Evolutionary conservation across 1,140 invertebrate species (phyloP), one percentile per base, ranked within the genome.

Genomic region (Lethrus apterus): DNA sequence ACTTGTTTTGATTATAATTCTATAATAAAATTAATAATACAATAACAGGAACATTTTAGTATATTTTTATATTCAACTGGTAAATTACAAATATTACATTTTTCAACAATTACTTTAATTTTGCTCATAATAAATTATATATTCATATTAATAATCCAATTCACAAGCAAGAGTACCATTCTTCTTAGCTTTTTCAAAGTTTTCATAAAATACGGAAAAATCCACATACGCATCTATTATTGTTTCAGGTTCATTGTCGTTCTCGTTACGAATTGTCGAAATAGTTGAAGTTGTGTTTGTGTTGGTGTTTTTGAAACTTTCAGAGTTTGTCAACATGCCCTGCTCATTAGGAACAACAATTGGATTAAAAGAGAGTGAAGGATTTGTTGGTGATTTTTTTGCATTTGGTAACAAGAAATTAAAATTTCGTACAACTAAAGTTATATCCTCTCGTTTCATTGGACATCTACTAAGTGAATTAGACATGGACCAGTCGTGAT

Each of bases 401-500:
- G 78, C 77, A 50, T 81, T 77, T 1, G 82, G 77, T 10, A 90
- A 63, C 4, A 80, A 76, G 58, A 83, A 90, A 66, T 89, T 90
- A 58, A 93, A 93, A 64, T 92, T 93, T 29, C 89, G 69, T 31
- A 94, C 81, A 0, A 94, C 60, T 4, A 95, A 70, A 0, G 88
- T 92, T 50, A 93, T 88, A 58, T 90, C 86, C 48, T 87, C 84
- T 30, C 83, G 64, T 57, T 79, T 79, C 10, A 54, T 68, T 15
- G 68, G 64, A 2, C 62, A 66, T 3, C 67, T 68, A 30, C 61
- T 71, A 42, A 72, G 51, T 4, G 70, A 72, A 42, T 73, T 77
- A 43, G 75, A 79, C 69, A 87, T 81, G 56, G 80, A 90, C 42
- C 79, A 77, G 42, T 92, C 85, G 49, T 90, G 83, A 61, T 93